Base-by-base conservation (phyloP, 2,888 invertebrate genomes). In the Trichacis sp. region DNA sequence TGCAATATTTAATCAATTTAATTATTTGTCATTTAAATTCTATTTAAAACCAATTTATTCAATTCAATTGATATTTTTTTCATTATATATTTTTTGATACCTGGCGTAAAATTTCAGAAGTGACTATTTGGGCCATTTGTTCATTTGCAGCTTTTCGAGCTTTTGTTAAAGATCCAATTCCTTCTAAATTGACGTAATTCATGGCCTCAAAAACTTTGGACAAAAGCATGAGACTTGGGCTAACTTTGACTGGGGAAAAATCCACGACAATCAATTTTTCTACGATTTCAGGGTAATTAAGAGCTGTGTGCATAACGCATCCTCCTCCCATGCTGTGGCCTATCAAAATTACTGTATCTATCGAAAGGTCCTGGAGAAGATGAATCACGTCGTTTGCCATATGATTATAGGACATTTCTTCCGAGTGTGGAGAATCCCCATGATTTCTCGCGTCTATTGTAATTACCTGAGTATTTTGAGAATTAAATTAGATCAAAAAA, bases 241-340 rank as follows among this genome's bases (percentile, higher is more conserved):
- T 90, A 0, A 87, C 87, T 72, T 87, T 87, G 1, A 89, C 75
- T 0, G 93, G 93, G 0, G 91, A 90, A 68, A 93, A 90, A 76
- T 94, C 94, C 14, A 90, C 90, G 12, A 92, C 88, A 60, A 92
- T 81, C 20, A 93, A 84, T 73, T 90, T 90, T 38, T 91, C 89
- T 1, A 93, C 88, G 30, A 89, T 68, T 48, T 88, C 79, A 11
- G 91, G 90, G 85, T 90, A 87, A 81, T 88, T 88, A 49, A 97
- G 86, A 38, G 96, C 93, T 54, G 94, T 86, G 54, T 90, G 88
- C 96, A 97, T 97, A 75, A 92, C 92, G 5, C 94, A 89, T 65
- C 95, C 90, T n/a, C 97, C 98, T 15, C 97, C 97, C 96, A 98
- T 96, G 72, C 96, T 96, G 83, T 98, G 97, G 0, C 97, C 97